Conservation (phyloP, 1,140 invertebrate species). For the Calosoma granatense region DNA sequence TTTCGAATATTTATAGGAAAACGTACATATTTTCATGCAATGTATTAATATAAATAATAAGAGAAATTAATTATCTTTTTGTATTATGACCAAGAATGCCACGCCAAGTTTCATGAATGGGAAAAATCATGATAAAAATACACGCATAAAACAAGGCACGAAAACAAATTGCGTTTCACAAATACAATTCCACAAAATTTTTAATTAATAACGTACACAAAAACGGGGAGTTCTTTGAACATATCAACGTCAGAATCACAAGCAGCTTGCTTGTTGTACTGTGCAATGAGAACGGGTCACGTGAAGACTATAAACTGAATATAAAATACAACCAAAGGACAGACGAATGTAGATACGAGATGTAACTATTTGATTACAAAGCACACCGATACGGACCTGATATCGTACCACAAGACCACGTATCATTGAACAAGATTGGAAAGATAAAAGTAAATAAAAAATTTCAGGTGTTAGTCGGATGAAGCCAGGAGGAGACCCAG, state of each 20-base stretch:
- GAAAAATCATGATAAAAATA: no score
- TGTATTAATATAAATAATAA: no score
- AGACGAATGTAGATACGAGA: neutral
- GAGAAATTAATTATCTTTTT: no score
- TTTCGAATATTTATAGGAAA: no score
- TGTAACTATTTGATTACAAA: conserved; percentile 8
- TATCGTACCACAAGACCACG: neutral
- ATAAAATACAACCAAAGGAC: neutral
- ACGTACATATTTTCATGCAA: no score
- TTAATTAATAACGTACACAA: neutral
- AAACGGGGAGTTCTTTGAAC: neutral
- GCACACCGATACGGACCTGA: neutral
- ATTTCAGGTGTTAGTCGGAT: neutral
- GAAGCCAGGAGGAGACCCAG: no score
- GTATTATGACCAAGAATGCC: no score
- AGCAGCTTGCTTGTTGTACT: neutral
- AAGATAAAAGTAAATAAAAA: conserved; percentile 3
- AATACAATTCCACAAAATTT: no score
- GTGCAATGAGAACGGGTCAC: no score
- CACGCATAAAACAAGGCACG: no score
- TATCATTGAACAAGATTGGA: neutral
- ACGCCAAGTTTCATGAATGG: no score
- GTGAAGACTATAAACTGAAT: neutral
- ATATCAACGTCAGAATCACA: neutral
- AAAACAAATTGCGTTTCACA: no score